Evolutionary conservation across 2,113 vertebrate species (phyloP).

Genomic region (Rattus rattus): DNA sequence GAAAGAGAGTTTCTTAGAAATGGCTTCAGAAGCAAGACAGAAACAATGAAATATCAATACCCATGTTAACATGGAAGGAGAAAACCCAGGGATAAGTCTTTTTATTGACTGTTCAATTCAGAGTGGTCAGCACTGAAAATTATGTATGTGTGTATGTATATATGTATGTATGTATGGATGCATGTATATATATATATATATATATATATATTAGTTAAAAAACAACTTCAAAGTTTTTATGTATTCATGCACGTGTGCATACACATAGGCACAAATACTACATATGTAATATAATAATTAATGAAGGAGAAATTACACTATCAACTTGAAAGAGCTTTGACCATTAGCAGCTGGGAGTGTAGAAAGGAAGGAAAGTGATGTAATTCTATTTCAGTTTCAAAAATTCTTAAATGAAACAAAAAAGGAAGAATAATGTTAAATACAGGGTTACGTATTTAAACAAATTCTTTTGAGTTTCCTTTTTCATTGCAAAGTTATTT

Average conservation of each 20-base stretch:
- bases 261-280: neutral
- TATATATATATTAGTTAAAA: neutral
- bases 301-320: neutral
- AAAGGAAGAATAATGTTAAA: rapidly evolving
- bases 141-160: neutral
- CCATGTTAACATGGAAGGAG: neutral
- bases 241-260: neutral
- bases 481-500: neutral
- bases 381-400: neutral
- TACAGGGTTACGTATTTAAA: neutral
- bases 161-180: neutral
- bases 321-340: neutral
- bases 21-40: neutral
- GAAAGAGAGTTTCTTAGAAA: neutral
- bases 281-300: neutral
- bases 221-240: neutral
- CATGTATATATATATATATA: neutral
- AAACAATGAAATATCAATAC: neutral
- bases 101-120: neutral
- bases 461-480: neutral
- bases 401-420: neutral
- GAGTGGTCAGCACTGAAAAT: neutral
- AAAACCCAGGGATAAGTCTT: rapidly evolving
- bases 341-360: neutral
- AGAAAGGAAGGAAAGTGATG: neutral